A percentile compares a stretch with the other conserved stretches of the same genome.
phyloP scores from a whole-genome alignment of 2,797 vertebrate genomes.

The Austrolebias charrua region DNA sequence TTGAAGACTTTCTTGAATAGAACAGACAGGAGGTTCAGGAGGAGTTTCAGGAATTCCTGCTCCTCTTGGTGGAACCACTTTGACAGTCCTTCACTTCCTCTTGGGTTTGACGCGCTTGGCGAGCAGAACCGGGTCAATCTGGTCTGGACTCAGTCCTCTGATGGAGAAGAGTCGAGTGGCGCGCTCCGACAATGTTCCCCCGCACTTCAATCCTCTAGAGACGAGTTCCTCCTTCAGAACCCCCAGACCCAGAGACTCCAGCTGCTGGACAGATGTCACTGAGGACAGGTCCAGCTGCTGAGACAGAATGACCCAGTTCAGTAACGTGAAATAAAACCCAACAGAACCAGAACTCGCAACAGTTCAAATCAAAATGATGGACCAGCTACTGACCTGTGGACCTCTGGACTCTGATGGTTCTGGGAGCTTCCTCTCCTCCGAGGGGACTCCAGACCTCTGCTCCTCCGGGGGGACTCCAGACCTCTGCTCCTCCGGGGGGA shows the following conservation, averaged over 20 bases:
- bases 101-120: conserved; percentile 83
- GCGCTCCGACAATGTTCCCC: conserved; percentile 88
- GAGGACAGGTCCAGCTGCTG: conserved; percentile 40
- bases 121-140: conserved; percentile 83
- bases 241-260: conserved; percentile 88
- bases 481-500: too few relatives aligned
- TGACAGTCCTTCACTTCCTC: conserved; percentile 65
- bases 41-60: neutral
- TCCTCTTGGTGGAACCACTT: too few relatives aligned
- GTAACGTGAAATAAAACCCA: neutral
- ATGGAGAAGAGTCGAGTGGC: conserved; percentile 86
- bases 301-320: neutral
- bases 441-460: rapidly evolving
- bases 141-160: conserved; percentile 77
- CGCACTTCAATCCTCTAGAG: conserved; percentile 88
- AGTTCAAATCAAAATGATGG: neutral
- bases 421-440: rapidly evolving
- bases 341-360: neutral
- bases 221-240: conserved; percentile 84
- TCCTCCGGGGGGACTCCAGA: neutral
- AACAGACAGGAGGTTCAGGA: neutral
- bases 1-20: neutral
- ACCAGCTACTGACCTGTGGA: conserved; percentile 33
- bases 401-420: neutral
- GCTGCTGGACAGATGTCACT: conserved; percentile 69